Conservation (phyloP, 2,113 vertebrate genomes). For the Cavia aperea region DNA sequence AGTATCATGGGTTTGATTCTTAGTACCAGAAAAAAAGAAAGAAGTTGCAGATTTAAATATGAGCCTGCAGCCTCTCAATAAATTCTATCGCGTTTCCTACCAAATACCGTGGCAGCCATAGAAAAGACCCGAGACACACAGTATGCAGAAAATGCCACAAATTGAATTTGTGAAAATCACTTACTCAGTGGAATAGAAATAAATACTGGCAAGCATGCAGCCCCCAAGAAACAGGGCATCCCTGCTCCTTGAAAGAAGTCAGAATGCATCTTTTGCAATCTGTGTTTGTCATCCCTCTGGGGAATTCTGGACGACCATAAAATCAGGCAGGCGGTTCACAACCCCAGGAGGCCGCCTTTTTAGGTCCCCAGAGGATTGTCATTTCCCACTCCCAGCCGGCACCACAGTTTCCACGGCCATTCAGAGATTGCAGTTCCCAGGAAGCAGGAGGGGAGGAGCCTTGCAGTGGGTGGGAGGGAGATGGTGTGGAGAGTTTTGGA, state of each 20-base stretch:
- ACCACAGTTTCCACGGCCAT: background rate
- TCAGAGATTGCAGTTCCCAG: background rate
- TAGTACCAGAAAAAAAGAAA: no score
- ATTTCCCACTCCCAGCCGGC: background rate
- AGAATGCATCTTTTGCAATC: background rate
- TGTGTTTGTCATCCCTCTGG: fast-evolving
- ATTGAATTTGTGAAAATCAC: background rate
- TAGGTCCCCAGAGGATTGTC: background rate
- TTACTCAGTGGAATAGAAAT: background rate
- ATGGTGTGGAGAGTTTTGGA: background rate
- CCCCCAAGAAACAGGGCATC: background rate
- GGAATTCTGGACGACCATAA: background rate
- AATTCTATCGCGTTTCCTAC: background rate
- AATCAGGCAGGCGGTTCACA: background rate
- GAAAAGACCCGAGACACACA: background rate
- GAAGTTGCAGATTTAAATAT: background rate
- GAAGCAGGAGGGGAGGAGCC: background rate
- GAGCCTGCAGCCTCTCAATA: background rate
- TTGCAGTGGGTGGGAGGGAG: background rate
- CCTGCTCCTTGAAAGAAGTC: background rate
- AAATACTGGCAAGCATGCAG: background rate
- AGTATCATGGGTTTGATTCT: no score
- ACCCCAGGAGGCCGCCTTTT: background rate
- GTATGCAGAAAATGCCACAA: background rate
- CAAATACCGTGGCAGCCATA: background rate